Conservation (phyloP, 2,113 vertebrate genomes). For the Vombatus ursinus region DNA sequence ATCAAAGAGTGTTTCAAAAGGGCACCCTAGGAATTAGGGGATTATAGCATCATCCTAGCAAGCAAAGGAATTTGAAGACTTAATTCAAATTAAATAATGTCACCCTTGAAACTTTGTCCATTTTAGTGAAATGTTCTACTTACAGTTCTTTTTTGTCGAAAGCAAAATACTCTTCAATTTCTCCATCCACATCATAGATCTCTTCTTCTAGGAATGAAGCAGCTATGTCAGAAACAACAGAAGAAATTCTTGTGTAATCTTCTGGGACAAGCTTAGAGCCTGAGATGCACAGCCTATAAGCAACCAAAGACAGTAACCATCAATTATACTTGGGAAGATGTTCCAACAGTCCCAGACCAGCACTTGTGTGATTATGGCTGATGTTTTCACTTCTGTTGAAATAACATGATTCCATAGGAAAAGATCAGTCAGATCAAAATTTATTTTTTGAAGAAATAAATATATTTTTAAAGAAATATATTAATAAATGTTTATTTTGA, state of each 20-base stretch:
- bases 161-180: slow-evolving; percentile 90
- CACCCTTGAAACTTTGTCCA: not conserved
- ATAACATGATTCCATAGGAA: not conserved
- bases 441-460: not conserved
- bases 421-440: not conserved
- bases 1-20: not conserved
- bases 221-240: slow-evolving; percentile 17
- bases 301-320: slow-evolving; percentile 4
- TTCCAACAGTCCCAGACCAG: not conserved
- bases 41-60: not conserved
- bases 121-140: slow-evolving; percentile 59
- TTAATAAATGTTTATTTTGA: not conserved
- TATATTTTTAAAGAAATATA: not conserved
- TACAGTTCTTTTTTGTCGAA: slow-evolving; percentile 89
- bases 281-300: slow-evolving; percentile 84
- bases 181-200: slow-evolving; percentile 87
- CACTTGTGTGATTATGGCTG: not conserved
- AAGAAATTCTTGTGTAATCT: slow-evolving; percentile 12
- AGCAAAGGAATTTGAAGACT: not conserved
- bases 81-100: not conserved
- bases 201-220: slow-evolving; percentile 84
- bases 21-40: not conserved
- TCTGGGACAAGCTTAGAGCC: slow-evolving; percentile 83
- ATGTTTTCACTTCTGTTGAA: not conserved
- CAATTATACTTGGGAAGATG: slow-evolving; percentile 38